A percentile compares a stretch with the other conserved stretches of the same genome.
Conservation (phyloP, 2,888 invertebrate genomes). For the Rotaria sp. region DNA sequence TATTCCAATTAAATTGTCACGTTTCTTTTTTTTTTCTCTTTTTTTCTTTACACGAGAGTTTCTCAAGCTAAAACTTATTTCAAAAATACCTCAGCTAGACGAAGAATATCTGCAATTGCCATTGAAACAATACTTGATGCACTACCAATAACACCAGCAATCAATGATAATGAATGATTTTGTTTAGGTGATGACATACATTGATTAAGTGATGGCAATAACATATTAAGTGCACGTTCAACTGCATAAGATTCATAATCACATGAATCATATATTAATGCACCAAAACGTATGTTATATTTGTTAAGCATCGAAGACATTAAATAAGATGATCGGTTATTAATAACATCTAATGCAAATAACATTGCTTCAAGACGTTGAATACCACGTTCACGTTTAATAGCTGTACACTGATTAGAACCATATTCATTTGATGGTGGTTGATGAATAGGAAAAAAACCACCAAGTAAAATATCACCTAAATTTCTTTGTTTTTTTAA, state of each 20-base stretch:
- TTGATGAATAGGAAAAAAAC: slow-evolving; percentile 61
- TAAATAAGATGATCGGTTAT: slow-evolving; percentile 56
- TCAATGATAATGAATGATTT: slow-evolving; percentile 20
- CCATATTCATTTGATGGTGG: slow-evolving; percentile 41
- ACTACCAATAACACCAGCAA: slow-evolving; percentile 72
- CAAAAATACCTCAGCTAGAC: slow-evolving; percentile 65
- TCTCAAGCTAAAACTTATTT: not conserved
- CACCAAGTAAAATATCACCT: slow-evolving; percentile 60
- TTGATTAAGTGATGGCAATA: slow-evolving; percentile 56
- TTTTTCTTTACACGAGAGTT: not conserved
- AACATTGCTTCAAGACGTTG: slow-evolving; percentile 63
- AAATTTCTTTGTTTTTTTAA: not conserved
- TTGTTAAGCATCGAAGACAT: slow-evolving; percentile 48
- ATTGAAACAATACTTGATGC: slow-evolving; percentile 71
- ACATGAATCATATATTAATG: slow-evolving; percentile 61
- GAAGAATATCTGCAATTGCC: slow-evolving; percentile 71
- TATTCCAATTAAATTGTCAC: not conserved
- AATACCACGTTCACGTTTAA: slow-evolving; percentile 56
- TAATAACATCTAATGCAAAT: slow-evolving; percentile 61
- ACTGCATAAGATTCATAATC: slow-evolving; percentile 61
- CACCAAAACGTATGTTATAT: slow-evolving; percentile 58
- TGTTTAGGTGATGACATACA: slow-evolving; percentile 57
- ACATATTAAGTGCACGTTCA: slow-evolving; percentile 60
- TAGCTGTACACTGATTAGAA: slow-evolving; percentile 52
- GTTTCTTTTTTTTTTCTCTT: no score